A percentile compares a stretch with the other conserved stretches of the same genome.
Evolutionary conservation across 2,797 vertebrate genomes (phyloP).

Genomic region (Luscinia megarhynchos): DNA sequence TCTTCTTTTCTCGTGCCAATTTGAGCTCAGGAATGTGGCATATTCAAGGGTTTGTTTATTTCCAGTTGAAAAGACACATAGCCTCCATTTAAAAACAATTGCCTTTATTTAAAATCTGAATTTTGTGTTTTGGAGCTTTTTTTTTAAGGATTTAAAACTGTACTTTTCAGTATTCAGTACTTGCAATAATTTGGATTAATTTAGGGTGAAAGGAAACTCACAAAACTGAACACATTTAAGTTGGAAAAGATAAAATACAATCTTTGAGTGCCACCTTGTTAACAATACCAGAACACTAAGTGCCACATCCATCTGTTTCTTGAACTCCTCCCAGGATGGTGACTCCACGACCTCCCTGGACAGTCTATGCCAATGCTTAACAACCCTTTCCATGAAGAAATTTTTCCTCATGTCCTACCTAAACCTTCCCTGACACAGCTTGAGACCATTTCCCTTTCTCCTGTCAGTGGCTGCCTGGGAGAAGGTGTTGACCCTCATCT

Average conservation of each 20-base stretch:
- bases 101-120: not conserved
- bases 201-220: not conserved
- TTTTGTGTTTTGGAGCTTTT: not conserved
- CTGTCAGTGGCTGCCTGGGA: not conserved
- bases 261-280: not conserved
- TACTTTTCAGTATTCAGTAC: not conserved
- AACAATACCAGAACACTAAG: not conserved
- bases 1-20: not conserved
- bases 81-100: not conserved
- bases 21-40: not conserved
- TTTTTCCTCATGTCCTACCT: not conserved
- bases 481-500: accelerated
- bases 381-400: not conserved
- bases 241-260: not conserved
- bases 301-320: not conserved
- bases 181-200: not conserved
- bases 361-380: not conserved
- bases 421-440: not conserved
- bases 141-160: not conserved
- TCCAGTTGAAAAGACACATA: not conserved
- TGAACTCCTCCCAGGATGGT: not conserved
- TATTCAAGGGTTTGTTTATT: not conserved
- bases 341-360: accelerated
- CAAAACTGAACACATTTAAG: not conserved
- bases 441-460: not conserved